These are phyloP conservation scores for Drosophila nr. medialis DNA, from an alignment of 2,888 invertebrate species.

Conservation along the genomic window DNA sequence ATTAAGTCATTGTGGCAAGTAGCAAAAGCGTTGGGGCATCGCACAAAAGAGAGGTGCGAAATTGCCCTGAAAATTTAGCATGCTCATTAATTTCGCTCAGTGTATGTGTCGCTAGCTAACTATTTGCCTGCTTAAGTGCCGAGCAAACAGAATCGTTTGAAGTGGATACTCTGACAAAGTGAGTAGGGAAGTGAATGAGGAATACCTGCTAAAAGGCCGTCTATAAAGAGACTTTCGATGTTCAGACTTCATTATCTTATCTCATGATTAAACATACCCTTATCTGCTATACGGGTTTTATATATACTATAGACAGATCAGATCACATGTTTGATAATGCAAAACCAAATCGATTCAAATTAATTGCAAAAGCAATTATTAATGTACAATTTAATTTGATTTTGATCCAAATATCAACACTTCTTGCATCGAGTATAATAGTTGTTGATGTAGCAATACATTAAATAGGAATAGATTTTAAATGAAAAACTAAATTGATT, in stretches of 20 bases:
- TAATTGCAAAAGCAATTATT: not conserved
- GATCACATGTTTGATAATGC: not conserved
- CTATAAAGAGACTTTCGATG: not conserved
- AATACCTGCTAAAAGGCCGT: not conserved
- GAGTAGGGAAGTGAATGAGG: no score
- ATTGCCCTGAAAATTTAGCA: not conserved
- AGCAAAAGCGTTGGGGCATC: not conserved
- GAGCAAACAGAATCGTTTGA: slow-evolving; percentile 1
- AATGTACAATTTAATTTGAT: not conserved
- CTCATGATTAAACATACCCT: not conserved
- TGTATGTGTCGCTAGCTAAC: slow-evolving; percentile 4
- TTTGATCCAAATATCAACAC: not conserved
- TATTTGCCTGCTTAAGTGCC: slow-evolving; percentile 2
- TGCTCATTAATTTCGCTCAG: slow-evolving; percentile 3
- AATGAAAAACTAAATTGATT: slow-evolving; percentile 1
- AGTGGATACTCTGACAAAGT: not conserved
- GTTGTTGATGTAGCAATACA: not conserved
- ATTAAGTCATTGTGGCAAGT: slow-evolving; percentile 47
- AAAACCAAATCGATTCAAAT: not conserved
- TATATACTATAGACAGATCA: not conserved
- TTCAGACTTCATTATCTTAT: not conserved
- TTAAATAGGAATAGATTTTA: not conserved
- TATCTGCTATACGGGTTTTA: not conserved
- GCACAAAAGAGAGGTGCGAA: not conserved
- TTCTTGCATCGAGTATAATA: not conserved